Base-by-base conservation (phyloP, 2,888 invertebrate species). In the Spodoptera littoralis region DNA sequence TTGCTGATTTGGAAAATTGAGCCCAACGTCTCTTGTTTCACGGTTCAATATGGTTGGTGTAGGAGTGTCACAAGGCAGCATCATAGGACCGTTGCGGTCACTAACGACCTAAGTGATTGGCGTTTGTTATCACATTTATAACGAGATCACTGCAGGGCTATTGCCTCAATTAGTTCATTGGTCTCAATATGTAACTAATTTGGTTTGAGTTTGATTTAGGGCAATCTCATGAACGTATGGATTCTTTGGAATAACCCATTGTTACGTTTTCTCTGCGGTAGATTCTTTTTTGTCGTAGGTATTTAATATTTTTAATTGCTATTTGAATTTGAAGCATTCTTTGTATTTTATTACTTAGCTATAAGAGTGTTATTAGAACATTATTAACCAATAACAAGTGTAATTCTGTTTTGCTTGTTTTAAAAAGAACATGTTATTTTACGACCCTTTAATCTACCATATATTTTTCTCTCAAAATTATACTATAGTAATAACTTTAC, bases 81-180 rank as follows among this genome's bases (percentile, higher is more conserved):
- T 73, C 47, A 61, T 52, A 54, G 67, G 59, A 48, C 51, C 61
- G 48, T 51, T 62, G 62, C 50, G 64, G 66, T 71, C 69, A 73
- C 79, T 83, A 80, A 81, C 74, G 76, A 79, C 63, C 65, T 77
- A 66, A 83, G 73, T 81, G 82, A 83, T 82, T 79, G 81, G 75
- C 67, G 57, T 76, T 70, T 75, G 73, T 79, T 82, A 78, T 81
- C 80, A 73, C 72, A 77, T 77, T 70, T 76, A 70, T 77, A 76
- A 73, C 69, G 62, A 73, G 69, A 73, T 73, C 67, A 69, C 66
- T 73, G 53, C 69, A 56, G 43, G 56, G 60, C 63, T 65, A 65
- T 77, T 64, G 30, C 58, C 58, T 64, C 66, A 73, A 73, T 77
- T 70, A 70, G 60, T 65, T 66, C 51, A 48, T 47, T 24, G 50